Percentiles rank a stretch among this genome's conserved stretches.
phyloP scores from a whole-genome alignment of 2,113 vertebrate species.

The Hepsetus odoe region DNA sequence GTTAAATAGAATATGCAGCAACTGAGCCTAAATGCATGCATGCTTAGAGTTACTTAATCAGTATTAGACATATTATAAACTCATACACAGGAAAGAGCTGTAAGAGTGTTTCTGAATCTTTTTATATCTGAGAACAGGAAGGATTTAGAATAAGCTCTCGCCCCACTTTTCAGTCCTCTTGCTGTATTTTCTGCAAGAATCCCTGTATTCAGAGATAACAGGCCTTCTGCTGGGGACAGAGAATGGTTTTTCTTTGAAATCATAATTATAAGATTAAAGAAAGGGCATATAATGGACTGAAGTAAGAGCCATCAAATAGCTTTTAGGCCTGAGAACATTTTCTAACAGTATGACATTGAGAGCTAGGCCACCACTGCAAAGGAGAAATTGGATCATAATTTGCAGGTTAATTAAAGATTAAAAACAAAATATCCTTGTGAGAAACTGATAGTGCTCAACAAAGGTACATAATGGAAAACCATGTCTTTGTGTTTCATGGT shows the following conservation, averaged over 20 bases:
- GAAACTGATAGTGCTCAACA: neutral
- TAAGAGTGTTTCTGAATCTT: neutral
- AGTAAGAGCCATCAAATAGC: constrained; percentile 4
- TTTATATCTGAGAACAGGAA: neutral
- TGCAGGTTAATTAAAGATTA: neutral
- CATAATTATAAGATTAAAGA: constrained; percentile 1
- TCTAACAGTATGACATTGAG: neutral
- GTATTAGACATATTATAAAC: no score
- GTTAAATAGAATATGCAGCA: no score
- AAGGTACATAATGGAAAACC: neutral
- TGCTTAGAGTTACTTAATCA: no score
- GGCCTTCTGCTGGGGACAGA: constrained; percentile 4
- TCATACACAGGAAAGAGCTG: neutral
- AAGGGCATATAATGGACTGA: constrained; percentile 7
- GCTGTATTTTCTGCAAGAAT: neutral
- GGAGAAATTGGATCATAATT: neutral
- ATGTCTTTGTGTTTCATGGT: neutral
- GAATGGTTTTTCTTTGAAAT: constrained; percentile 6
- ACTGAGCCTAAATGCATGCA: no score
- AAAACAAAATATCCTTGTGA: neutral
- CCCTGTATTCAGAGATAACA: constrained; percentile 14
- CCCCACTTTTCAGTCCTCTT: neutral
- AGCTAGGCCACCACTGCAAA: neutral
- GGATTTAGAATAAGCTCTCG: neutral
- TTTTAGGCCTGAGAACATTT: constrained; percentile 8